Evolutionary conservation across 1,140 invertebrate species (phyloP), one percentile per base, ranked within the genome.

Genomic region (Tetramorium parvispinum): DNA sequence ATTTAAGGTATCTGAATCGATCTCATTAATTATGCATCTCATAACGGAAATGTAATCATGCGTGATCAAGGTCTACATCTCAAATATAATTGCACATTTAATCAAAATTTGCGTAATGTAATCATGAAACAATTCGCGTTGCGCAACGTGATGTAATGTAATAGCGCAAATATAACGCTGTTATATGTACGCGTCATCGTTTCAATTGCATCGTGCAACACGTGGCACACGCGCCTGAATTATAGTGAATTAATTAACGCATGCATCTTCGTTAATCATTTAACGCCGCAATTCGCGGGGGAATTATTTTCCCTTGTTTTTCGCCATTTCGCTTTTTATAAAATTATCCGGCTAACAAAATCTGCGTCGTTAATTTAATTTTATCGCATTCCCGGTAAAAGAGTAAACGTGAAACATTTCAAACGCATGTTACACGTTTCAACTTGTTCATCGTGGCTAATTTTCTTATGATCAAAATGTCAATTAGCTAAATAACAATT

Each of bases 161-260:
- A 77, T 77, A 63, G 16, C 21, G 55, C 55, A 63, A 77, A 77
- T 77, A 18, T 63, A 77, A 11, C 16, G 13, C 8, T 77, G 55
- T 61, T 61, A 76, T 24, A 63, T 10, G 32, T 2, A 57, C 16
- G 24, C 75, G 24, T 40, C 16, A 32, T 77, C 21, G 37, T 77
- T 77, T 61, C 55, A 59, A 77, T 63, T 27, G 16, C 5, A 6
- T 6, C 37, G 8, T 27, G 37, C 57, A 77, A 77, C 75, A 63
- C 40, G 75, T 77, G 55, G 40, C 32, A 11, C 40, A 77, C 40
- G 40, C 57, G 16, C 18, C 59, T 63, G 40, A 77, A 63, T 77
- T 46, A 63, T 37, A 63, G 10, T 13, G 21, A 61, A 76, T 77
- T 63, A 77, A 77, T 77, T 77, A 63, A 77, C 57, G 16, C 55